Conservation (phyloP, 1,140 invertebrate species). For the Eupristina koningsbergeri region DNA sequence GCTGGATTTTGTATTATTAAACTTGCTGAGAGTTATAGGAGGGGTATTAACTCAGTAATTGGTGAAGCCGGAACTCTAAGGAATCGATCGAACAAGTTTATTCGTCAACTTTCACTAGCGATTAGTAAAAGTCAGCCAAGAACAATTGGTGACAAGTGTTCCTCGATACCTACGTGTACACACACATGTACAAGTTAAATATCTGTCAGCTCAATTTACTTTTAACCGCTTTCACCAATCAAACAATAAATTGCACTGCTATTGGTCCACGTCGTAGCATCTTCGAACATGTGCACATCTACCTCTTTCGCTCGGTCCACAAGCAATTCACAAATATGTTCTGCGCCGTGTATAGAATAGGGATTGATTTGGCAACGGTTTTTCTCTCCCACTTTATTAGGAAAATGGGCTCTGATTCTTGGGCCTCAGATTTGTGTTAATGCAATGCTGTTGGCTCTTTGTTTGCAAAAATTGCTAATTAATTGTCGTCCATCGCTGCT, state of each 20-base stretch:
- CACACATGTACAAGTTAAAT: neutral
- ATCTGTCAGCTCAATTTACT: neutral
- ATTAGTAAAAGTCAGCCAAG: neutral
- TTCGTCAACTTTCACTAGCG: neutral
- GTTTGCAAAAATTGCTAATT: slow-evolving; percentile 33
- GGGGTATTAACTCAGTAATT: neutral
- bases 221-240: slow-evolving; percentile 19
- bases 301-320: neutral
- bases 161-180: neutral
- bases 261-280: neutral
- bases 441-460: neutral
- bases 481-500: neutral
- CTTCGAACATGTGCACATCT: neutral
- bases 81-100: neutral
- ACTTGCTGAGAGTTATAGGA: too few species aligned
- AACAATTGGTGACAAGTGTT: neutral
- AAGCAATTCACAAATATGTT: slow-evolving; percentile 43
- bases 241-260: slow-evolving; percentile 20
- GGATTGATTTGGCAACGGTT: neutral
- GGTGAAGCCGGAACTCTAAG: neutral
- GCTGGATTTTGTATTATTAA: too few species aligned
- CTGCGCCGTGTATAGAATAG: neutral
- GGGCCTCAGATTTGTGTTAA: neutral
- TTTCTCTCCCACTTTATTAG: neutral
- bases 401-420: neutral